phyloP scores from a whole-genome alignment of 2,113 vertebrate species.

The Pygoscelis antarcticus region DNA sequence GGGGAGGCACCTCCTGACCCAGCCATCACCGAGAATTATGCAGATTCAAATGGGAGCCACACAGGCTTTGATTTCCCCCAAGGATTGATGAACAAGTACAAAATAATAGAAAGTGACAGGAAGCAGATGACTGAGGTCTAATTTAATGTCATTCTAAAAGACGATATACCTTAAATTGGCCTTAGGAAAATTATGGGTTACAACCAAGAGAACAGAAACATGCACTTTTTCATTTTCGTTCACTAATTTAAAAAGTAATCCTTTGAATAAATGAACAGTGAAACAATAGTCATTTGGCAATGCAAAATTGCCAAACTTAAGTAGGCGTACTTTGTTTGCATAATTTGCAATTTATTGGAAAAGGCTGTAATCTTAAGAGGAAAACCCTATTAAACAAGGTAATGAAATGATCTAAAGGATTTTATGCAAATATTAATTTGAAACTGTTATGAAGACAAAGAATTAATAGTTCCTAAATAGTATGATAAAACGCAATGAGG shows the following conservation, averaged over 20 bases:
- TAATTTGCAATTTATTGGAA: conserved; percentile 46
- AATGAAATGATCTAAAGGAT: background rate
- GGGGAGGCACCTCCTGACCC: conserved; percentile 58
- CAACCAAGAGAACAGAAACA: conserved; percentile 56
- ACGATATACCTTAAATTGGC: conserved; percentile 75
- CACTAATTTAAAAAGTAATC: conserved; percentile 61
- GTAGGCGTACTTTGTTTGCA: conserved; percentile 36
- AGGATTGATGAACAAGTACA: conserved; percentile 79
- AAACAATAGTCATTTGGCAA: conserved; percentile 50
- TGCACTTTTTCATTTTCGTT: conserved; percentile 59
- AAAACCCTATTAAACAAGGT: background rate
- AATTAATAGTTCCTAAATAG: background rate
- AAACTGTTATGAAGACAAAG: background rate
- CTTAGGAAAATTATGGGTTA: conserved; percentile 74
- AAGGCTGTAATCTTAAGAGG: background rate
- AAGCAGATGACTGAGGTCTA: conserved; percentile 83
- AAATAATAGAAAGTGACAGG: conserved; percentile 85
- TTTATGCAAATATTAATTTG: conserved; percentile 40
- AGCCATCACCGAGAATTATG: conserved; percentile 77
- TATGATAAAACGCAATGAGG: background rate
- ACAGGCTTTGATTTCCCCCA: conserved; percentile 81
- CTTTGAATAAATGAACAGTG: conserved; percentile 40
- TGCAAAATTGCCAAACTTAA: conserved; percentile 37
- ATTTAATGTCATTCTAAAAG: conserved; percentile 81
- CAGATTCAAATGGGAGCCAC: conserved; percentile 75